Evolutionary conservation across 2,113 vertebrate species (phyloP).

Genomic region (Hylia prasina): DNA sequence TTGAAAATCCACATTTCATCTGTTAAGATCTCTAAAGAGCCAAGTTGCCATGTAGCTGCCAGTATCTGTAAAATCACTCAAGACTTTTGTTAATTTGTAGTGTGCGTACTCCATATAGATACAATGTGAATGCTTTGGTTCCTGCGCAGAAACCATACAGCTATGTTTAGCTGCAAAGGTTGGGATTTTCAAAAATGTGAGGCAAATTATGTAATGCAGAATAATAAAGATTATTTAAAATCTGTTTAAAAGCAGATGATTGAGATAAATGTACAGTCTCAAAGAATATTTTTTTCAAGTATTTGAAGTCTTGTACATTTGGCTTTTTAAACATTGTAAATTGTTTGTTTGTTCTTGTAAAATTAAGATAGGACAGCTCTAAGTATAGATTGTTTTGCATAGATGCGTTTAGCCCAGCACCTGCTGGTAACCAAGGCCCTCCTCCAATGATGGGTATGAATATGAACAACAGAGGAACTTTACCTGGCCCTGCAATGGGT

Average conservation of each 20-base stretch:
- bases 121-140: background rate
- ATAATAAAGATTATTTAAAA: background rate
- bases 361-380: conserved; percentile 79
- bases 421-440: conserved; percentile 90
- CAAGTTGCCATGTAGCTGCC: background rate
- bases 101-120: background rate
- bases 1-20: background rate
- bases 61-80: background rate
- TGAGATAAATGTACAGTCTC: conserved; percentile 69
- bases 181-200: background rate
- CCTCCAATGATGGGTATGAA: conserved; percentile 97
- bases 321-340: conserved; percentile 60
- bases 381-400: conserved; percentile 90
- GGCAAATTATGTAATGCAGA: background rate
- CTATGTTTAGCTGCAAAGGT: background rate
- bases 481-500: conserved; percentile 84
- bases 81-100: background rate
- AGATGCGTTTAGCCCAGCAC: conserved; percentile 97
- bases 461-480: conserved; percentile 91
- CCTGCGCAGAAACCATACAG: background rate
- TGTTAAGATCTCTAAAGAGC: background rate
- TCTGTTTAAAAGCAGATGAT: conserved; percentile 54
- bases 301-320: conserved; percentile 58
- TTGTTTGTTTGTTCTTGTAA: conserved; percentile 71
- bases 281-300: conserved; percentile 58